A percentile compares a stretch with the other conserved stretches of the same genome.
phyloP scores from a whole-genome alignment of 2,797 vertebrate genomes.

The Rhinichthys osculus region DNA sequence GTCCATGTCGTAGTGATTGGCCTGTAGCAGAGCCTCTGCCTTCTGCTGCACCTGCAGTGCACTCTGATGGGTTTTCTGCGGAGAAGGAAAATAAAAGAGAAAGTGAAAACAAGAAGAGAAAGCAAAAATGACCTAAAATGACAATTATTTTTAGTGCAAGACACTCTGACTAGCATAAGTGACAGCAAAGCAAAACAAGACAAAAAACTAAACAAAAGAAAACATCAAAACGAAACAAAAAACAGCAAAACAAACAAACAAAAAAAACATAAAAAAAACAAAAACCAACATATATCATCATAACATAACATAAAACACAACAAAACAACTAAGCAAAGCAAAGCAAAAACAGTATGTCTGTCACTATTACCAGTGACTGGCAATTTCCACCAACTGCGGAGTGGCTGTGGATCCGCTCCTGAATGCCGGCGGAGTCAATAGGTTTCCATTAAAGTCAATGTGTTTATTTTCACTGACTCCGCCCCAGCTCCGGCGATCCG shows the following conservation, averaged over 20 bases:
- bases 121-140: background rate
- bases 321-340: background rate
- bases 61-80: slow-evolving; percentile 68
- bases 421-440: too few relatives aligned
- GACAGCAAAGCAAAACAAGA: background rate
- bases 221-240: background rate
- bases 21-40: slow-evolving; percentile 94
- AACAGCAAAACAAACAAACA: background rate
- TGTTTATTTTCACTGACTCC: too few relatives aligned
- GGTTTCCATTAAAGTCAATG: too few relatives aligned
- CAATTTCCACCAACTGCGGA: too few relatives aligned
- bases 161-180: background rate
- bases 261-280: background rate
- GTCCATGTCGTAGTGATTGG: slow-evolving; percentile 97
- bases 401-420: too few relatives aligned
- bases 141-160: background rate
- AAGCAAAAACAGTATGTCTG: background rate
- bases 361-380: too few relatives aligned
- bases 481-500: too few relatives aligned
- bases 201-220: background rate
- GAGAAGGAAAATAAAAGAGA: slow-evolving; percentile 43
- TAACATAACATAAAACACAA: too few relatives aligned
- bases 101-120: slow-evolving; percentile 28
- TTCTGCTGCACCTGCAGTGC: slow-evolving; percentile 98
- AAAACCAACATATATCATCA: too few relatives aligned